Percentiles rank a stretch among this genome's conserved stretches.
Evolutionary conservation across 2,888 invertebrate species (phyloP).

Genomic region (Thyatira batis): DNA sequence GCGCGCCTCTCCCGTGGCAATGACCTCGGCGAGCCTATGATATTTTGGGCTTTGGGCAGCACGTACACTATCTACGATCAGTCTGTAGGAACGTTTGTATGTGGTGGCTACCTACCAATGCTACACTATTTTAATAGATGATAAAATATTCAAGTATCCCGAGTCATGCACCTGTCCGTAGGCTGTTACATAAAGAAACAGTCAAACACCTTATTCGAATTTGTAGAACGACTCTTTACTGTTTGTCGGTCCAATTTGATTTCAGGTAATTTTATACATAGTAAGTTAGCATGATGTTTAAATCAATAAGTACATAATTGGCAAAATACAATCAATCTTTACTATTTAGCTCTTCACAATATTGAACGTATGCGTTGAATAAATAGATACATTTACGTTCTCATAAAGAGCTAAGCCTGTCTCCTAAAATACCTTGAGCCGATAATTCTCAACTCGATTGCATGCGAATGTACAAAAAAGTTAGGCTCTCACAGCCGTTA

Average conservation of each 20-base stretch:
- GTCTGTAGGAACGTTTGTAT: conserved; percentile 22
- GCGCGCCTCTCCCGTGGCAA: conserved; percentile 27
- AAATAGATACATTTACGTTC: conserved; percentile 10
- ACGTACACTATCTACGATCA: conserved; percentile 22
- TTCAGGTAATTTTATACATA: too few species aligned
- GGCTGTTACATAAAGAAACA: neutral
- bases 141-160: conserved; percentile 2
- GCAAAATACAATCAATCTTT: too few species aligned
- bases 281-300: too few species aligned
- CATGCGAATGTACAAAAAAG: conserved; percentile 36
- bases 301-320: too few species aligned
- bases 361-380: too few species aligned
- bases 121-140: neutral
- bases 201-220: neutral
- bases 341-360: too few species aligned
- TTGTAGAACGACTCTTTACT: too few species aligned
- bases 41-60: conserved; percentile 28
- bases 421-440: conserved; percentile 20
- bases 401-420: conserved; percentile 18
- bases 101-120: neutral
- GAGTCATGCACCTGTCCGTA: neutral
- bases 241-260: too few species aligned
- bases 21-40: conserved; percentile 38
- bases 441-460: conserved; percentile 42
- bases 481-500: conserved; percentile 33